These are phyloP conservation scores for Actinia tenebrosa DNA, from an alignment of 64 coral and sea anemone species.

Conservation along the genomic window DNA sequence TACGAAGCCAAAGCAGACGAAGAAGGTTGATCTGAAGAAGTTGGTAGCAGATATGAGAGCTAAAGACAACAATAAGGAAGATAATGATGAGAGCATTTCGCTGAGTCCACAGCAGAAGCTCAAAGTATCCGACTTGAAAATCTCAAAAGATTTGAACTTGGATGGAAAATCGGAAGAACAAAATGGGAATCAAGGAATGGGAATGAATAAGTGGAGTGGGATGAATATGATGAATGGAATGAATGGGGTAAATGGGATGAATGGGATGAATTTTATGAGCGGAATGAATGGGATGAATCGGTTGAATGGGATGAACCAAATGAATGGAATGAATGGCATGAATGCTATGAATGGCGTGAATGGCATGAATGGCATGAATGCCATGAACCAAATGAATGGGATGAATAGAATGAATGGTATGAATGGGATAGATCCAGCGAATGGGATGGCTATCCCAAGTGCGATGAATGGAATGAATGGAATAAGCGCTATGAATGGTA, in stretches of 20 bases:
- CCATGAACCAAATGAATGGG: not conserved
- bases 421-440: not conserved
- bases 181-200: constrained; percentile 17
- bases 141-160: not conserved
- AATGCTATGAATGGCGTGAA: not conserved
- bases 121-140: not conserved
- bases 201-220: not conserved
- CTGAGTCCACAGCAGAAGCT: not conserved
- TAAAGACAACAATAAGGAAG: not conserved
- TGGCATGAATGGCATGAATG: not conserved
- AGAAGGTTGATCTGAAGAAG: not conserved
- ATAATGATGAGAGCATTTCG: not conserved
- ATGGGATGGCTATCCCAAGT: not conserved
- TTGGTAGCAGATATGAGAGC: not conserved
- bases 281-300: constrained; percentile 26
- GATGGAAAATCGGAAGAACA: not conserved
- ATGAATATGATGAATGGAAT: not conserved
- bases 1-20: not conserved
- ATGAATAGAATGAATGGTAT: not conserved
- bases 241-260: not conserved
- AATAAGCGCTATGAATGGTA: not conserved
- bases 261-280: constrained; percentile 8
- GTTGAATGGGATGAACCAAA: constrained; percentile 1
- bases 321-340: not conserved
- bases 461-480: not conserved